Evolutionary conservation across 2,113 vertebrate species (phyloP).

Genomic region (Pelobates fuscus): DNA sequence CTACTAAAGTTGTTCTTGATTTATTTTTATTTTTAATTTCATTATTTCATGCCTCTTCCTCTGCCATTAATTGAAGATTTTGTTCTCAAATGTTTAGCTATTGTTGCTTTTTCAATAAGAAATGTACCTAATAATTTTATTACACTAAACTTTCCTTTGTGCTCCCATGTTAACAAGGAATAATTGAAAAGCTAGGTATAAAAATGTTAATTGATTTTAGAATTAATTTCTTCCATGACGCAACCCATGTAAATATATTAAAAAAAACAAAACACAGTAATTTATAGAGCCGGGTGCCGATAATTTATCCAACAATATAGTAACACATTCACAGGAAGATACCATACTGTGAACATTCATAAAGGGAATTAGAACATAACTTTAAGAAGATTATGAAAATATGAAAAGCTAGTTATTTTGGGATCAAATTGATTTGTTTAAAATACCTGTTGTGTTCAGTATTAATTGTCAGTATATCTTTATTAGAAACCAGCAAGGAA

Average conservation of each 20-base stretch:
- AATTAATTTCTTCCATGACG: slow-evolving; percentile 31
- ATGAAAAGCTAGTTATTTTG: slow-evolving; percentile 39
- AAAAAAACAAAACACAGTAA: slow-evolving; percentile 29
- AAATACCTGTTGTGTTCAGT: slow-evolving; percentile 37
- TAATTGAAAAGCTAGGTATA: slow-evolving; percentile 28
- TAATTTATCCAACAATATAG: slow-evolving; percentile 36
- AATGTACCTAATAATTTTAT: not conserved
- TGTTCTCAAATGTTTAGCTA: no score
- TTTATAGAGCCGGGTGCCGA: slow-evolving; percentile 6
- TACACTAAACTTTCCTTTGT: no score
- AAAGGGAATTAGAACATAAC: slow-evolving; percentile 46
- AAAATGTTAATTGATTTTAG: no score
- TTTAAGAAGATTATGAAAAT: slow-evolving; percentile 49
- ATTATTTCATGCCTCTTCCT: no score
- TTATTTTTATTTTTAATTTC: no score
- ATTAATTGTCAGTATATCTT: slow-evolving; percentile 44
- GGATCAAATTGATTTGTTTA: slow-evolving; percentile 47
- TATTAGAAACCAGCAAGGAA: slow-evolving; percentile 50
- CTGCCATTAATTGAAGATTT: no score
- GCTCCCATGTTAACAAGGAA: slow-evolving; percentile 17
- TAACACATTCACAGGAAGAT: slow-evolving; percentile 29
- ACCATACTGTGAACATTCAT: slow-evolving; percentile 44
- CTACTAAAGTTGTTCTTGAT: no score
- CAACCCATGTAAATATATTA: slow-evolving; percentile 23
- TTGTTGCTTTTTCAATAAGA: not conserved